Evolutionary conservation across 2,113 vertebrate species (phyloP).

Genomic region (Meriones unguiculatus): DNA sequence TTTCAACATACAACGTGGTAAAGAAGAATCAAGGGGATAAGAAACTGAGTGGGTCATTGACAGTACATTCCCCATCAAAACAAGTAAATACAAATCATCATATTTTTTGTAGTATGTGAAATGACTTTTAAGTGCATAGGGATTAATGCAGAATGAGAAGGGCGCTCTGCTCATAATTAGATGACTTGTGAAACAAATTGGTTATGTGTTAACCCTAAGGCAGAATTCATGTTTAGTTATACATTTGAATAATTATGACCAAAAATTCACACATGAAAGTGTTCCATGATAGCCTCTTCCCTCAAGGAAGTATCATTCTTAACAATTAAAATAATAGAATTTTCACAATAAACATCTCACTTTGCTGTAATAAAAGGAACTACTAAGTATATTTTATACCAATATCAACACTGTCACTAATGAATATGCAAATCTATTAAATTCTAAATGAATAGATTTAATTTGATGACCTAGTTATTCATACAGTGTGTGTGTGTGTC

Average conservation of each 20-base stretch:
- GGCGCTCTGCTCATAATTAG: constrained; percentile 59
- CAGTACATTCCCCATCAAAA: not conserved
- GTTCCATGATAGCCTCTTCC: not conserved
- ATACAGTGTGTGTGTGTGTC: not conserved
- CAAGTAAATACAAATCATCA: constrained; percentile 17
- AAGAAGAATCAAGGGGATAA: not conserved
- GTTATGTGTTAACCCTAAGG: constrained; percentile 46
- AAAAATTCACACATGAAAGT: constrained; percentile 58
- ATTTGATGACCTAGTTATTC: not conserved
- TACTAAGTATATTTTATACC: not conserved
- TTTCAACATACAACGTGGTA: not conserved
- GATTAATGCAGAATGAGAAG: constrained; percentile 49
- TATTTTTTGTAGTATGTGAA: constrained; percentile 21
- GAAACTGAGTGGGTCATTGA: not conserved
- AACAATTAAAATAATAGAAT: constrained; percentile 37
- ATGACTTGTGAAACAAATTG: constrained; percentile 59
- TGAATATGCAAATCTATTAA: not conserved
- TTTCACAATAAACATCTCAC: not conserved
- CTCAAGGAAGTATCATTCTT: constrained; percentile 34
- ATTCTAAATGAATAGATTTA: not conserved
- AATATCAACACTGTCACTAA: not conserved
- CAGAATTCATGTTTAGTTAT: constrained; percentile 54
- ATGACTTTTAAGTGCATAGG: constrained; percentile 60
- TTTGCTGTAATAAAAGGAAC: not conserved
- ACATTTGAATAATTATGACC: constrained; percentile 58